Percentiles rank a stretch among this genome's conserved stretches.
Evolutionary conservation across 2,797 vertebrate genomes (phyloP).

Genomic region (Phrynocephalus vlangalii): DNA sequence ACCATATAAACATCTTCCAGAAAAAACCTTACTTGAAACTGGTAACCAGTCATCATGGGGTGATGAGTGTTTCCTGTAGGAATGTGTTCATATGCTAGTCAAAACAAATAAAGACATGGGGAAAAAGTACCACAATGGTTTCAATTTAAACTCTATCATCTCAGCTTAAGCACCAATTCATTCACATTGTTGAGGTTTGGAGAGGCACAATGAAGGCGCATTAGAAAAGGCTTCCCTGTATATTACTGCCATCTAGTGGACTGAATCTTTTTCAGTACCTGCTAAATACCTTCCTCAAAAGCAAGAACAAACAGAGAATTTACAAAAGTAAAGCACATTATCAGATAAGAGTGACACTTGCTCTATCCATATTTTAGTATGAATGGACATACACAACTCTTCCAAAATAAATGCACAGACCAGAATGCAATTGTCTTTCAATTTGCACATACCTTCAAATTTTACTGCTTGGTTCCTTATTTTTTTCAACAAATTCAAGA

Average conservation of each 20-base stretch:
- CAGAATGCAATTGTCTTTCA: not conserved
- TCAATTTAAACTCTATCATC: slow-evolving; percentile 51
- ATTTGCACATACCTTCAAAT: not conserved
- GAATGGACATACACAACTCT: not conserved
- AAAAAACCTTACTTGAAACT: slow-evolving; percentile 29
- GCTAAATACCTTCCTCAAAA: rapidly evolving
- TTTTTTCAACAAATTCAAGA: too few relatives aligned
- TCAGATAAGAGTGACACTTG: not conserved
- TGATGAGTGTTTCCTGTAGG: slow-evolving; percentile 23
- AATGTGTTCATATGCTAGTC: slow-evolving; percentile 29
- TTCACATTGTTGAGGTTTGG: slow-evolving; percentile 45
- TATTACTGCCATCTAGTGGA: slow-evolving; percentile 78
- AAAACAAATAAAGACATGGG: slow-evolving; percentile 44
- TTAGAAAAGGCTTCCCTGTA: slow-evolving; percentile 53
- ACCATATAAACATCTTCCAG: not conserved
- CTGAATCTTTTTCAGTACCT: not conserved
- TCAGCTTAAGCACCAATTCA: not conserved
- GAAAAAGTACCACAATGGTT: slow-evolving; percentile 29
- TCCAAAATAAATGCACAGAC: not conserved
- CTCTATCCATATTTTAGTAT: not conserved
- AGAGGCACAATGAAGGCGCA: not conserved
- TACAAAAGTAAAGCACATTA: not conserved
- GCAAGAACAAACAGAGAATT: rapidly evolving
- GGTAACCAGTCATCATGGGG: not conserved
- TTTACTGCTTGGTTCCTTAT: not conserved